phyloP scores from a whole-genome alignment of 2,797 vertebrate genomes.

The Pseudochirops cupreus region DNA sequence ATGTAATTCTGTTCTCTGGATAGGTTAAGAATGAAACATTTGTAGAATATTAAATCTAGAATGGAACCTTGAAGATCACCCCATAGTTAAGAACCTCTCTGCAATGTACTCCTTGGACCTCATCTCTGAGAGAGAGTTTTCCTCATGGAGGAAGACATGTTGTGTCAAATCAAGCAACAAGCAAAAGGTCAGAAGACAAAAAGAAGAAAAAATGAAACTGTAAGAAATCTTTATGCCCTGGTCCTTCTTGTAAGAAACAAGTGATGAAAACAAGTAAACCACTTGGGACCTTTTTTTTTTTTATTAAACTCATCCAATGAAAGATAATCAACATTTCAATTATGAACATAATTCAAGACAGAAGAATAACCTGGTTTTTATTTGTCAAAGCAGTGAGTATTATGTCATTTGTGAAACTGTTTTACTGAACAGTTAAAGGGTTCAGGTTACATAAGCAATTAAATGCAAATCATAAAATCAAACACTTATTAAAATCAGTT shows the following conservation, averaged over 20 bases:
- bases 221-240: slow-evolving; percentile 67
- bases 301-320: slow-evolving; percentile 75
- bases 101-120: not conserved
- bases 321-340: slow-evolving; percentile 75
- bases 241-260: slow-evolving; percentile 54
- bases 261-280: slow-evolving; percentile 74
- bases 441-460: slow-evolving; percentile 68
- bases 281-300: slow-evolving; percentile 35
- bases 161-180: slow-evolving; percentile 72
- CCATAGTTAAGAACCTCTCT: not conserved
- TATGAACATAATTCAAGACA: slow-evolving; percentile 69
- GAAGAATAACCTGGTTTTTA: slow-evolving; percentile 74
- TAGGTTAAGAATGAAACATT: not conserved
- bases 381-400: slow-evolving; percentile 70
- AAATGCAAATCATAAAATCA: slow-evolving; percentile 72
- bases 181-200: slow-evolving; percentile 72
- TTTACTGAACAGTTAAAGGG: slow-evolving; percentile 66
- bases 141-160: slow-evolving; percentile 56
- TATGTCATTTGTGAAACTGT: slow-evolving; percentile 65
- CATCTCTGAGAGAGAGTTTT: slow-evolving; percentile 48
- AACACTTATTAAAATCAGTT: slow-evolving; percentile 51
- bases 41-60: not conserved
- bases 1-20: not conserved
- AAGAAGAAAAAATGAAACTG: not conserved
- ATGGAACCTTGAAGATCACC: not conserved